Conservation (phyloP, 2,888 invertebrate species). For the Timandra comae region DNA sequence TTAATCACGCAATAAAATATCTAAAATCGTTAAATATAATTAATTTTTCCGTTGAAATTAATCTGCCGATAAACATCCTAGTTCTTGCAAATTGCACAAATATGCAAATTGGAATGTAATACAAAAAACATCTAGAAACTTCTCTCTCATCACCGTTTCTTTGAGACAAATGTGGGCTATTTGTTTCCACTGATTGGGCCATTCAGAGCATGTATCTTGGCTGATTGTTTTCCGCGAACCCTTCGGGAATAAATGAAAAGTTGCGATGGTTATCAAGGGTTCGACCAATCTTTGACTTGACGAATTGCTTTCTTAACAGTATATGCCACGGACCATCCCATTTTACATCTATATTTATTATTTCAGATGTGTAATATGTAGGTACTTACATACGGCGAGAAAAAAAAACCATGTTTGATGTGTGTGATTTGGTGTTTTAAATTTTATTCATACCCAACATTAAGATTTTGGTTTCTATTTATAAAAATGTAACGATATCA, state of each 20-base stretch:
- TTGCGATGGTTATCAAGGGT: conserved; percentile 41
- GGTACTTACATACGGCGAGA: too few relatives aligned
- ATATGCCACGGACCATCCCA: too few relatives aligned
- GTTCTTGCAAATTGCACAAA: conserved; percentile 2
- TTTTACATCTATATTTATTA: too few relatives aligned
- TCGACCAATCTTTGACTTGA: conserved; percentile 45
- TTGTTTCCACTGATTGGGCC: conserved; percentile 69
- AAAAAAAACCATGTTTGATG: too few relatives aligned
- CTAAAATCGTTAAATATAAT: conserved; percentile 2
- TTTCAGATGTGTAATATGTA: too few relatives aligned
- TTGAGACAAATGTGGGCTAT: conserved; percentile 48
- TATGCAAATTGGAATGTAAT: conserved; percentile 8
- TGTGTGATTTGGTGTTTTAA: too few relatives aligned
- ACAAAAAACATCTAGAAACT: conserved; percentile 22
- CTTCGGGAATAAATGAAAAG: conserved; percentile 55
- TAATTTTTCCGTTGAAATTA: conserved; percentile 1
- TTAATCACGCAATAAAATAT: conserved; percentile 4
- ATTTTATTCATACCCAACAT: too few relatives aligned
- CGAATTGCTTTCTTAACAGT: conserved; percentile 28
- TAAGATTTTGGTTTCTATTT: too few relatives aligned
- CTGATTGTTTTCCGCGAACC: conserved; percentile 70
- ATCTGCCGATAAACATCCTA: conserved; percentile 1
- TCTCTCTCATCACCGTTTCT: conserved; percentile 27
- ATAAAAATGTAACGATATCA: too few relatives aligned
- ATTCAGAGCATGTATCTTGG: conserved; percentile 52